Percentiles rank a stretch among this genome's conserved stretches.
These are phyloP conservation scores for Epinotia nisella DNA, from an alignment of 2,888 invertebrate genomes.

Conservation along the genomic window DNA sequence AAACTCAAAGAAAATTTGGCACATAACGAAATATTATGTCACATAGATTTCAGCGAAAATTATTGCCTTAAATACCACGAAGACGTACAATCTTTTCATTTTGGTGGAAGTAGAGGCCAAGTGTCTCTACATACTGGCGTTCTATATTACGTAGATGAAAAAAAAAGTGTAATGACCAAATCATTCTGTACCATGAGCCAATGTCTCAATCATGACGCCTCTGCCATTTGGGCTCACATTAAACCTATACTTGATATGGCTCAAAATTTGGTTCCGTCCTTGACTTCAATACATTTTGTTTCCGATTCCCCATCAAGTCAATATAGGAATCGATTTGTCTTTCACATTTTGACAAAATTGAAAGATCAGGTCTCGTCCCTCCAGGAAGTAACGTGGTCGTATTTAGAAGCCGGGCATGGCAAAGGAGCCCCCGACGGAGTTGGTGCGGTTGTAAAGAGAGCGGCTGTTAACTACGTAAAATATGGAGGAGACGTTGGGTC, in stretches of 20 bases:
- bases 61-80: conserved; percentile 23
- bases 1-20: conserved; percentile 27
- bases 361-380: conserved; percentile 30
- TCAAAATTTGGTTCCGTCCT: conserved; percentile 31
- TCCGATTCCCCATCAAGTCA: conserved; percentile 43
- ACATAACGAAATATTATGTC: no score
- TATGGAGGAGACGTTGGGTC: conserved; percentile 35
- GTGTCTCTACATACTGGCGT: conserved; percentile 12
- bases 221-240: conserved; percentile 41
- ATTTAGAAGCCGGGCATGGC: conserved; percentile 57
- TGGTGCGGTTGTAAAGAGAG: conserved; percentile 55
- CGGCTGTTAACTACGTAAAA: conserved; percentile 51
- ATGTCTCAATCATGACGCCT: conserved; percentile 42
- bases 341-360: conserved; percentile 43
- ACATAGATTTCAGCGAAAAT: conserved; percentile 6
- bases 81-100: conserved; percentile 36
- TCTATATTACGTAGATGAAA: background rate
- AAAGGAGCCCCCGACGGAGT: conserved; percentile 60
- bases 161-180: conserved; percentile 39
- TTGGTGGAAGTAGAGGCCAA: conserved; percentile 30
- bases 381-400: conserved; percentile 52
- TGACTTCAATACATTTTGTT: conserved; percentile 37
- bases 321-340: conserved; percentile 45
- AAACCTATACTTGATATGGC: conserved; percentile 23
- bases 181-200: conserved; percentile 45